Evolutionary conservation across 2,797 vertebrate species (phyloP).

Genomic region (Mycteria americana): DNA sequence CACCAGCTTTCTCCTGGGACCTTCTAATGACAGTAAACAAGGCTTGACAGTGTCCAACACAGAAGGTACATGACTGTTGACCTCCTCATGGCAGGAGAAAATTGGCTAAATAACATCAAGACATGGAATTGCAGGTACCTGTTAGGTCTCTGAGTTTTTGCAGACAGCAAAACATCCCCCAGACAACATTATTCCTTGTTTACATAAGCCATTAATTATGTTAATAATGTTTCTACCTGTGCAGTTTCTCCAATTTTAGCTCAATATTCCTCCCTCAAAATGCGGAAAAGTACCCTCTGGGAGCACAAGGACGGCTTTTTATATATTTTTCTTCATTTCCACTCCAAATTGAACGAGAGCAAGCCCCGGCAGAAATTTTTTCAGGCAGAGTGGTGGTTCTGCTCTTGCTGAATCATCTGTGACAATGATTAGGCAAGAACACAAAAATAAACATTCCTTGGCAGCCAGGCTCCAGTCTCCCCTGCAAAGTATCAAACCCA

Average conservation of each 20-base stretch:
- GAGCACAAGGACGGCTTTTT: not conserved
- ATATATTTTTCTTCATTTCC: not conserved
- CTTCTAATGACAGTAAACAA: conserved; percentile 53
- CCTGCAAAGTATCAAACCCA: not conserved
- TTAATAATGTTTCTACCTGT: conserved; percentile 37
- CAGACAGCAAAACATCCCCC: conserved; percentile 6
- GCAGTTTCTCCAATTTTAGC: conserved; percentile 19
- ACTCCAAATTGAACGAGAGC: not conserved
- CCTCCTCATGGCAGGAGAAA: conserved; percentile 36
- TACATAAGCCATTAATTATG: conserved; percentile 38
- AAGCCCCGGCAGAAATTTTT: not conserved
- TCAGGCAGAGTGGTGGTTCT: conserved; percentile 5
- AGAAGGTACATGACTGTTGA: conserved; percentile 31
- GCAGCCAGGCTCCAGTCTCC: conserved; percentile 17
- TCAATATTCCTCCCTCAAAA: not conserved
- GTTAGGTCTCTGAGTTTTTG: conserved; percentile 12
- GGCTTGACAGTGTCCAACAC: conserved; percentile 37
- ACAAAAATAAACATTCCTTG: conserved; percentile 57
- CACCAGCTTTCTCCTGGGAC: conserved; percentile 46
- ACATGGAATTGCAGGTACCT: not conserved
- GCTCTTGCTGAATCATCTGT: conserved; percentile 63
- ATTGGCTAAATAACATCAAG: conserved; percentile 27
- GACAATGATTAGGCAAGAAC: conserved; percentile 59
- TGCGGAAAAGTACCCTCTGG: not conserved
- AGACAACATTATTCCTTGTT: conserved; percentile 19